Base-by-base conservation (phyloP, 2,113 vertebrate genomes). In the Leptobrachium ailaonicum region DNA sequence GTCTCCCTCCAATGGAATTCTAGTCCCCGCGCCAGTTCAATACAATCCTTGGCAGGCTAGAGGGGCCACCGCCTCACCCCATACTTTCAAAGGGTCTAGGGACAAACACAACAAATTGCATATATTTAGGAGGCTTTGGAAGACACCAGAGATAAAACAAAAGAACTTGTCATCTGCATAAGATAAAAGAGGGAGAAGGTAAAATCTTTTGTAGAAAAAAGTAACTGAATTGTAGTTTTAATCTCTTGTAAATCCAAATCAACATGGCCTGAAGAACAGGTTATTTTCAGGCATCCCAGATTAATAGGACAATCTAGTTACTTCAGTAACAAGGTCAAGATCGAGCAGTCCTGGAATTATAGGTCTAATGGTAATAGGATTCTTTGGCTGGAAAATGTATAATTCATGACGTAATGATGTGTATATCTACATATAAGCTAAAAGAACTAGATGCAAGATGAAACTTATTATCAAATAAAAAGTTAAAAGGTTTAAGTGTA, bases 71-170 rank as follows among this genome's bases (percentile, higher is more conserved):
- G 13, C 68, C 66, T 80, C 64, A 50, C 71, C 71, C 42, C 41
- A 45, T 44, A 41, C 58, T 71, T 40, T 45, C 71, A 67, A 6
- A 58, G 20, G 42, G 42, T 50, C 43, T 68, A 62, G 79, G 56
- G 79, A 74, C 79, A 68, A 41, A 69, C 69, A 78, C 50, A 74
- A 80, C 63, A 74, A 67, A 32, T 80, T 80, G 79, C 79, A 80
- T 80, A 80, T 80, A 68, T 74, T 80, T 47, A 71, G 71, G 71
- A 74, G 77, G 79, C 79, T 80, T 74, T 80, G 79, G 79, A 80
- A 80, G 71, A 80, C 79, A 13, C 79, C 42, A 74, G 64, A 74
- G 71, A 69, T 9, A 62, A 72, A 56, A 64, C 14, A 45, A 45
- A 44, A 68, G 44, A 40, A 73, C 42, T 58, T 44, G 73, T 41